Evolutionary conservation across 1,140 invertebrate species (phyloP), one percentile per base, ranked within the genome.

Genomic region (Brachionus asplanchnoidis): DNA sequence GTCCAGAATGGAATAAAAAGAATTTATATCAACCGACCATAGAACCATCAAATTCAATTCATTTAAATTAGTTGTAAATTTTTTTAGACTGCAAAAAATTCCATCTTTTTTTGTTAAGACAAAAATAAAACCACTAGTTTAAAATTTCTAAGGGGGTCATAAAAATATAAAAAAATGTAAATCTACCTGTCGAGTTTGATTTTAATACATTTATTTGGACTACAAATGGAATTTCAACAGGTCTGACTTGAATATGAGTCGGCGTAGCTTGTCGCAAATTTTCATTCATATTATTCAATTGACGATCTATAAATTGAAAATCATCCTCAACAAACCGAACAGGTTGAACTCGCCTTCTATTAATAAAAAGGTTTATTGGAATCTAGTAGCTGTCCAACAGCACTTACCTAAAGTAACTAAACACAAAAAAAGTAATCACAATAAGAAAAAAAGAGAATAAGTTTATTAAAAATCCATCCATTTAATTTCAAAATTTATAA

Each of bases 111-210:
- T 36, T 5, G 40, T 40, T 26, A 77, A 77, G 73, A 77, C 73
- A 77, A 77, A 77, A 77, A 50, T 50, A 42, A 32, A 73, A 77
- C 17, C 44, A 46, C 23, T 50, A 23, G 8, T 42, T 75, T 75
- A 9, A 42, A 46, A 75, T 42, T 77, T 9, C 11, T 50, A 36
- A 26, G 20, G 7, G 32, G 42, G 42, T 46, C 73, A 77, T 50
- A 73, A 73, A 73, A 73, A 42, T 26, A 77, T 9, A 23, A 50
- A 75, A 77, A 77, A 77, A 46, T 50, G 26, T 50, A 46, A 12
- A 50, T 50, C 14, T 77, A 77, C 73, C 73, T 77, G 20, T 77
- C 50, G 73, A 46, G n/a, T 44, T 50, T 77, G 73, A 77, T 77
- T 53, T 77, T 77, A 77, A 77, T 26, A 28, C 20, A 50, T 77